Conservation (phyloP, 1,140 invertebrate genomes). For the Lepidurus couesii region DNA sequence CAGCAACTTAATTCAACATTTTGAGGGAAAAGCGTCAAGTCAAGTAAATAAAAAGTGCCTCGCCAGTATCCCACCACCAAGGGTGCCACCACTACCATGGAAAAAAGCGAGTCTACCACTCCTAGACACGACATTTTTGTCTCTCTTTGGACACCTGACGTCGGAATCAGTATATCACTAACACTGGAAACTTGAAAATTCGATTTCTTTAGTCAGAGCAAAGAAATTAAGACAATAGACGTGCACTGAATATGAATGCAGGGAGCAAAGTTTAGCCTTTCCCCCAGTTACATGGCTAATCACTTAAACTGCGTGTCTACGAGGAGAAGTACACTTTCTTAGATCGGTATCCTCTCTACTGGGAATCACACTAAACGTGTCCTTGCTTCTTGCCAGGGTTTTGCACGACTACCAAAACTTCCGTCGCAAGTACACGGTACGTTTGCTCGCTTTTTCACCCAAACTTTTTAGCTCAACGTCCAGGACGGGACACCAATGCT, state of each 20-base stretch:
- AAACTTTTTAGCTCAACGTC: background rate
- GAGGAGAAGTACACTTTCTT: background rate
- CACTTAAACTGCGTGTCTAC: too few species aligned
- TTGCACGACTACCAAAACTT: background rate
- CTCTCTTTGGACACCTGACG: background rate
- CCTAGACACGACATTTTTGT: slow-evolving; percentile 45
- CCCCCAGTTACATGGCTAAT: too few species aligned
- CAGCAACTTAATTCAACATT: slow-evolving; percentile 54
- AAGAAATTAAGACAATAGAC: too few species aligned
- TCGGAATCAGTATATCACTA: background rate
- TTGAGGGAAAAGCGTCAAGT: slow-evolving; percentile 59
- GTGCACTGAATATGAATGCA: too few species aligned
- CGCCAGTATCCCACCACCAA: slow-evolving; percentile 78
- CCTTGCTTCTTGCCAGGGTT: background rate
- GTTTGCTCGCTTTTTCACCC: background rate
- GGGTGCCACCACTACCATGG: slow-evolving; percentile 64
- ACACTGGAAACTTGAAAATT: background rate
- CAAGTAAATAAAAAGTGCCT: slow-evolving; percentile 74
- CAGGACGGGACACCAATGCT: background rate
- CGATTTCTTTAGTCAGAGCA: too few species aligned
- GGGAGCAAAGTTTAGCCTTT: too few species aligned
- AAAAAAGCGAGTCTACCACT: slow-evolving; percentile 62
- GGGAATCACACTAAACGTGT: background rate
- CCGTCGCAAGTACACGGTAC: background rate
- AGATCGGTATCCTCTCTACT: background rate